Conservation (phyloP, 2,888 invertebrate species). For the Acrobasis consociella region DNA sequence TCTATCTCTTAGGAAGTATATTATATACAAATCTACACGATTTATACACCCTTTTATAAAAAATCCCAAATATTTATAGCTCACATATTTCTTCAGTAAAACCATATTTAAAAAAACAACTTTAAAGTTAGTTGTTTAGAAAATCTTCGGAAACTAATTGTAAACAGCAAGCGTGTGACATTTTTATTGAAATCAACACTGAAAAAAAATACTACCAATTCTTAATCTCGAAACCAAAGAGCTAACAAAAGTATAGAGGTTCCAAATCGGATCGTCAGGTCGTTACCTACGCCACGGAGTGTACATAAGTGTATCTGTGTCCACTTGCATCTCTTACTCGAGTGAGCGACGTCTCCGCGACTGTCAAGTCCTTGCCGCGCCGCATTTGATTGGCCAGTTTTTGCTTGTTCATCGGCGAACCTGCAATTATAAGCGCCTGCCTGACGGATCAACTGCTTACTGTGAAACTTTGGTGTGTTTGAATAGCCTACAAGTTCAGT, state of each 20-base stretch:
- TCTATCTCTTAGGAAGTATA: neutral
- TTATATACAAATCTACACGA: no score
- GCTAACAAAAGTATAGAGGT: neutral
- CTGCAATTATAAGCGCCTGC: constrained; percentile 77
- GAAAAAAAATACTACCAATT: no score
- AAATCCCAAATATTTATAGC: no score
- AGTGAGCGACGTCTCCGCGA: constrained; percentile 90
- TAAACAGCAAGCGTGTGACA: no score
- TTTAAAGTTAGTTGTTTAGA: neutral
- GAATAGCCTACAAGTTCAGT: no score
- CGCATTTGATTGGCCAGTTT: constrained; percentile 90
- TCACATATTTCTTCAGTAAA: no score
- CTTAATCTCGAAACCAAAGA: neutral
- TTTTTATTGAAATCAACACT: no score
- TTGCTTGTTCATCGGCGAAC: constrained; percentile 92
- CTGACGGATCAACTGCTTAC: constrained; percentile 45
- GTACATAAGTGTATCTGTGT: constrained; percentile 57
- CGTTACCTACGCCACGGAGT: constrained; percentile 31
- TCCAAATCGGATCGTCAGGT: constrained; percentile 8
- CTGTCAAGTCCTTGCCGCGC: constrained; percentile 85
- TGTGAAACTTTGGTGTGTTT: neutral
- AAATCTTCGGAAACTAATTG: no score
- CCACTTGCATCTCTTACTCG: constrained; percentile 85
- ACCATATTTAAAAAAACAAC: neutral
- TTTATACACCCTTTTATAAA: no score